Conservation (phyloP, 2,888 invertebrate species). For the Phragmatobia fuliginosa region DNA sequence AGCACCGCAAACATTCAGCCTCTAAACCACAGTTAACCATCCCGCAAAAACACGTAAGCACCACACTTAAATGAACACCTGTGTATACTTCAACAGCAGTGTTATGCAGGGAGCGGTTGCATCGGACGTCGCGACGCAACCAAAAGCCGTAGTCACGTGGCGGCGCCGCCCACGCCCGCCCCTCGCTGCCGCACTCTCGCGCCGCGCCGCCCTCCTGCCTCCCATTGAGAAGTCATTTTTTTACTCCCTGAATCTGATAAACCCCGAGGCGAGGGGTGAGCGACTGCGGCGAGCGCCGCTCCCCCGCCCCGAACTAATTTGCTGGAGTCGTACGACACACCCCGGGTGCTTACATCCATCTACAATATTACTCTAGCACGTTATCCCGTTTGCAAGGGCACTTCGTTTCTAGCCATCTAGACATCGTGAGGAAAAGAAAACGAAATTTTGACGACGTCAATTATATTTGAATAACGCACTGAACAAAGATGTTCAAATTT, state of each 20-base stretch:
- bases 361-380: conserved; percentile 85
- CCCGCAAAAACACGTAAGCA: conserved; percentile 58
- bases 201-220: conserved; percentile 78
- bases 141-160: conserved; percentile 76
- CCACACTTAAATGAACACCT: conserved; percentile 57
- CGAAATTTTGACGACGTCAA: conserved; percentile 33
- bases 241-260: conserved; percentile 86
- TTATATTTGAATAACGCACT: not conserved
- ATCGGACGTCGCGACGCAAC: conserved; percentile 68
- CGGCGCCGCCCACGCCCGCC: conserved; percentile 82
- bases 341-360: conserved; percentile 86
- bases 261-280: conserved; percentile 67
- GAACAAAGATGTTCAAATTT: not conserved
- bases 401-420: conserved; percentile 81
- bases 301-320: conserved; percentile 87
- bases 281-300: conserved; percentile 68
- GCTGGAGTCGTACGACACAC: conserved; percentile 85
- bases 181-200: conserved; percentile 66
- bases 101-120: conserved; percentile 58
- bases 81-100: conserved; percentile 58
- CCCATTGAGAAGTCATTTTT: conserved; percentile 86
- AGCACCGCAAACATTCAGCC: conserved; percentile 63
- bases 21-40: conserved; percentile 61
- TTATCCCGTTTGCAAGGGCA: conserved; percentile 83
- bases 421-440: conserved; percentile 72